Conservation (phyloP, 2,113 vertebrate species). For the Ellobius talpinus region DNA sequence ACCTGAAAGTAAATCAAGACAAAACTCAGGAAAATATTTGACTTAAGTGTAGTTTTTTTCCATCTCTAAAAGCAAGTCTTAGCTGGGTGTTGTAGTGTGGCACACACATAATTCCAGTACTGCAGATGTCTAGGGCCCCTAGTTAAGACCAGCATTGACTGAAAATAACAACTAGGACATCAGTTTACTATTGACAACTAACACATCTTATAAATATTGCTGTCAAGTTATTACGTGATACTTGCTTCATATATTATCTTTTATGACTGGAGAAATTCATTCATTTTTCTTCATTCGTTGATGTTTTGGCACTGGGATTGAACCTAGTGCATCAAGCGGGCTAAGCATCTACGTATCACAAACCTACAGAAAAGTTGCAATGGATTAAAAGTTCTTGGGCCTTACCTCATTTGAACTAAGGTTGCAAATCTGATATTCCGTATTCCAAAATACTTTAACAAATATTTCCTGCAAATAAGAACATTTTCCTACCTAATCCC, state of each 20-base stretch:
- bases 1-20: constrained; percentile 35
- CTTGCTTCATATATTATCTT: background rate
- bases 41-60: background rate
- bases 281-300: background rate
- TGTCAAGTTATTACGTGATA: background rate
- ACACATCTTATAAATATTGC: constrained; percentile 8
- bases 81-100: background rate
- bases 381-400: background rate
- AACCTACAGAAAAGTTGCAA: constrained; percentile 25
- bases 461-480: constrained; percentile 23
- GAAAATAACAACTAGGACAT: background rate
- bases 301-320: background rate
- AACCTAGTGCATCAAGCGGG: background rate
- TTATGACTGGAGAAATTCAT: background rate
- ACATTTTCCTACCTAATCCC: background rate
- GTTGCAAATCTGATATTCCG: background rate
- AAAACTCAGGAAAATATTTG: constrained; percentile 20
- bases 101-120: background rate
- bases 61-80: constrained; percentile 4
- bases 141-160: background rate
- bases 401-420: background rate
- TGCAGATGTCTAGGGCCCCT: background rate
- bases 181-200: background rate
- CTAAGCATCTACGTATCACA: background rate
- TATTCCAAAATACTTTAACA: background rate